Evolutionary conservation across 2,888 invertebrate species (phyloP).

Genomic region (Drosophila sordidapex): DNA sequence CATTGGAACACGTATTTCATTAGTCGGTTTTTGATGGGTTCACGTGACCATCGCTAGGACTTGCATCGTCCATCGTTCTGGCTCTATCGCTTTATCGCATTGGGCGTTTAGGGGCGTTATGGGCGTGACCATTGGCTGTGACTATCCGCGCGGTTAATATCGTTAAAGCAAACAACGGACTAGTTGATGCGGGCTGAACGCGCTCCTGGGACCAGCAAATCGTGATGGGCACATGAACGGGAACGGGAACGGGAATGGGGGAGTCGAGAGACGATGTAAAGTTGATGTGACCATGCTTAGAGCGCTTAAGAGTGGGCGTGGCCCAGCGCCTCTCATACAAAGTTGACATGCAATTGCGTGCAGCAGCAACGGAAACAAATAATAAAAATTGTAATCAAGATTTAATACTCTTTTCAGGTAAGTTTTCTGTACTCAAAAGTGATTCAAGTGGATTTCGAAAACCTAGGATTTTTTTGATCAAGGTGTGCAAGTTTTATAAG

Average conservation of each 20-base stretch:
- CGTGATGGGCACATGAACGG: not conserved
- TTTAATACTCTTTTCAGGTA: conserved; percentile 2
- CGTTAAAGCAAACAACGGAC: conserved; percentile 65
- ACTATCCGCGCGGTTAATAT: conserved; percentile 57
- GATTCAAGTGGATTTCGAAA: not conserved
- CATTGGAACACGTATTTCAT: not conserved
- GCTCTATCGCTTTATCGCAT: conserved; percentile 38
- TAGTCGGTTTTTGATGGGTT: conserved; percentile 9
- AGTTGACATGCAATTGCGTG: conserved; percentile 27
- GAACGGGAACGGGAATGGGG: not conserved
- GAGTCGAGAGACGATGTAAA: not conserved
- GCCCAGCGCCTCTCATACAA: conserved; percentile 19
- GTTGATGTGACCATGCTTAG: conserved; percentile 35
- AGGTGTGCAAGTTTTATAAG: not conserved
- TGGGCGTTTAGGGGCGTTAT: conserved; percentile 46
- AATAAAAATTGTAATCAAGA: not conserved
- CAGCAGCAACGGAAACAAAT: conserved; percentile 6
- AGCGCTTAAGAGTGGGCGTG: conserved; percentile 50
- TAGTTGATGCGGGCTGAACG: conserved; percentile 53
- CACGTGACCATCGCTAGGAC: conserved; percentile 35
- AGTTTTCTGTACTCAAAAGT: not conserved
- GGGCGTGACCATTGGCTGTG: conserved; percentile 57
- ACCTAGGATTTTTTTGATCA: not conserved
- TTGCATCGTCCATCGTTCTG: not conserved
- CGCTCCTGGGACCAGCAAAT: conserved; percentile 43